Evolutionary conservation across 2,797 vertebrate species (phyloP), one percentile per base, ranked within the genome.

Genomic region (Oryzias sinensis): DNA sequence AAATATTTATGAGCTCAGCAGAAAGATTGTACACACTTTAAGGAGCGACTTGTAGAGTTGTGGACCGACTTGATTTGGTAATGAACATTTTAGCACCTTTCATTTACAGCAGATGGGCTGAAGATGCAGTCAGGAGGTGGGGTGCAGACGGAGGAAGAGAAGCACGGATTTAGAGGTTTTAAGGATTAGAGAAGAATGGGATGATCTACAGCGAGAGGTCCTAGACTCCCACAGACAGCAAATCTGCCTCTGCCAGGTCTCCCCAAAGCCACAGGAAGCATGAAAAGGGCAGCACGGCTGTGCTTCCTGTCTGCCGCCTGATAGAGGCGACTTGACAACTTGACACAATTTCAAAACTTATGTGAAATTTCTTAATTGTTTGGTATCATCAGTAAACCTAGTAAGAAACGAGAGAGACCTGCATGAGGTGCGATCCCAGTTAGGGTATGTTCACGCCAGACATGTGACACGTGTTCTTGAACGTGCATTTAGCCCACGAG

Each of bases 101-200:
- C 14, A 37, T 58, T 43, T 49, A 46, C 49, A 41, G 20, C 51
- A 62, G 50, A 62, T 62, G 51, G 51, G 16, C n/a, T 42, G 59
- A 46, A 42, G 18, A 44, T 58, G 37, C 51, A 0, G 33, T 50
- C 18, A 40, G 43, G 43, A 60, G 20, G 44, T 43, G 37, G 62
- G 61, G 54, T 63, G 47, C 48, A 80, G 70, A 62, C 53, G 74
- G 73, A 74, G 53, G 56, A 47, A 71, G 67, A 52, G 41, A 61
- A 59, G 62, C 65, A 67, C 68, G 81, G 84, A 82, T 85, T 84
- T 79, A 72, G 61, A 72, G 86, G 68, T 77, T 81, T 80, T 81
- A 73, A 71, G 76, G 79, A 77, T 82, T 79, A 81, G 70, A 66
- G 65, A 72, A 64, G 59, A 74, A 65, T 33, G 46, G 43, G 54